These are phyloP conservation scores for Lasioglossum villosulum DNA, from an alignment of 2,888 invertebrate genomes.

Conservation along the genomic window DNA sequence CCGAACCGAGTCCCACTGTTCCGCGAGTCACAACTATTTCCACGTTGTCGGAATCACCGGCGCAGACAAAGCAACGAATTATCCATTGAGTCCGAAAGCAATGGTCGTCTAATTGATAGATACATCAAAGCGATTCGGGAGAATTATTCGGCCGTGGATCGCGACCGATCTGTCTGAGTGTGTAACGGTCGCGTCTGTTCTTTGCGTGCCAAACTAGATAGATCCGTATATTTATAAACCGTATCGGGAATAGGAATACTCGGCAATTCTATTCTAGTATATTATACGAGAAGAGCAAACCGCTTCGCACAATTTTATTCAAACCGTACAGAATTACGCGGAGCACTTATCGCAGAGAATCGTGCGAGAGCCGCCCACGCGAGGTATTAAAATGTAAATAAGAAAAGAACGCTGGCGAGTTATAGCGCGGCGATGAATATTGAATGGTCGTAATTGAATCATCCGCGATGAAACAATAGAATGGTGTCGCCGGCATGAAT, in stretches of 20 bases:
- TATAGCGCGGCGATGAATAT: background rate
- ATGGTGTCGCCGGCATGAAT: background rate
- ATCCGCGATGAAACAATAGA: slow-evolving; percentile 7
- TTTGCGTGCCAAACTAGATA: slow-evolving; percentile 11
- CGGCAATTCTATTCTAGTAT: background rate
- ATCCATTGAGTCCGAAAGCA: slow-evolving; percentile 35
- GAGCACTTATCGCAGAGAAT: no score
- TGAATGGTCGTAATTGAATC: slow-evolving; percentile 5
- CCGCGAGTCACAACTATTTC: background rate
- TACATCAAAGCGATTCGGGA: slow-evolving; percentile 46
- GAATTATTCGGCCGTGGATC: slow-evolving; percentile 16
- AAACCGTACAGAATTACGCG: no score
- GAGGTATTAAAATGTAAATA: background rate
- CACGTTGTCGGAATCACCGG: background rate
- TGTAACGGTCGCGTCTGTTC: slow-evolving; percentile 47
- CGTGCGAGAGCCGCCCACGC: background rate
- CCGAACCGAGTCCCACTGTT: background rate
- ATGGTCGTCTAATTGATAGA: slow-evolving; percentile 55
- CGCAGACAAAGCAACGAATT: slow-evolving; percentile 26
- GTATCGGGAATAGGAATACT: background rate
- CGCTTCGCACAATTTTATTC: no score
- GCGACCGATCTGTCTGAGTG: slow-evolving; percentile 42
- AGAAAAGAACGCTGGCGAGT: background rate
- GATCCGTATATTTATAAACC: background rate
- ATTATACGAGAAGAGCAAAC: background rate